phyloP scores from a whole-genome alignment of 2,797 vertebrate species.

The Bovichtus variegatus region DNA sequence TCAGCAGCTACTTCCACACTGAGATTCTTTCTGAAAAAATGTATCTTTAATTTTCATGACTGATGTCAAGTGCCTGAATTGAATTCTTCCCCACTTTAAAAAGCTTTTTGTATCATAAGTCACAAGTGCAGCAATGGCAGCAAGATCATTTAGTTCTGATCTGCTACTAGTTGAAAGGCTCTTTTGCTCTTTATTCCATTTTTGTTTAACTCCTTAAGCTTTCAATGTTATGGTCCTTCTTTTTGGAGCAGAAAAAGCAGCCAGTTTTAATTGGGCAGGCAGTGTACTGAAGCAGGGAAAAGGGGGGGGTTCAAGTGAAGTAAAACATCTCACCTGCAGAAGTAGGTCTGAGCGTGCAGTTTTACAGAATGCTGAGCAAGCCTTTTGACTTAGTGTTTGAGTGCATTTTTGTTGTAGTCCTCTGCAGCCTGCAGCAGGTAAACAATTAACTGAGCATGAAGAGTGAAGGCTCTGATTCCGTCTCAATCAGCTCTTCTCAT shows the following conservation, averaged over 20 bases:
- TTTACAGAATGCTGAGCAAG: conserved; percentile 54
- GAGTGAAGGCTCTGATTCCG: conserved; percentile 43
- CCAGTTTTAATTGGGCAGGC: conserved; percentile 7
- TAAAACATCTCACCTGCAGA: conserved; percentile 26
- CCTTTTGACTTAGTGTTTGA: conserved; percentile 44
- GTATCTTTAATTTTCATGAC: not conserved
- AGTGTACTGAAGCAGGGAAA: not conserved
- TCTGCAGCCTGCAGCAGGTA: conserved; percentile 58
- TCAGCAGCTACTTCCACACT: not conserved
- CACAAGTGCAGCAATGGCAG: not conserved
- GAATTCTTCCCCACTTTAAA: not conserved
- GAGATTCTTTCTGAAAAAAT: not conserved
- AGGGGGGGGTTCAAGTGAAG: not conserved
- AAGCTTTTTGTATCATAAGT: conserved; percentile 10
- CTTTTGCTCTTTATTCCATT: not conserved
- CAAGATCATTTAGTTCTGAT: not conserved
- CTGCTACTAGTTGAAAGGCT: conserved; percentile 15
- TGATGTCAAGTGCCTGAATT: conserved; percentile 12
- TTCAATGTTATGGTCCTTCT: not conserved
- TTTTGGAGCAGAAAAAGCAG: not conserved
- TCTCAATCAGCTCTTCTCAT: conserved; percentile 72
- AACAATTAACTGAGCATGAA: conserved; percentile 69
- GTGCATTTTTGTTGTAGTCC: conserved; percentile 32
- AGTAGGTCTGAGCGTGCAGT: conserved; percentile 21
- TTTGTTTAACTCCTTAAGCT: not conserved